Evolutionary conservation across 64 coral and sea anemone species (phyloP).

Genomic region (Montipora foliosa): DNA sequence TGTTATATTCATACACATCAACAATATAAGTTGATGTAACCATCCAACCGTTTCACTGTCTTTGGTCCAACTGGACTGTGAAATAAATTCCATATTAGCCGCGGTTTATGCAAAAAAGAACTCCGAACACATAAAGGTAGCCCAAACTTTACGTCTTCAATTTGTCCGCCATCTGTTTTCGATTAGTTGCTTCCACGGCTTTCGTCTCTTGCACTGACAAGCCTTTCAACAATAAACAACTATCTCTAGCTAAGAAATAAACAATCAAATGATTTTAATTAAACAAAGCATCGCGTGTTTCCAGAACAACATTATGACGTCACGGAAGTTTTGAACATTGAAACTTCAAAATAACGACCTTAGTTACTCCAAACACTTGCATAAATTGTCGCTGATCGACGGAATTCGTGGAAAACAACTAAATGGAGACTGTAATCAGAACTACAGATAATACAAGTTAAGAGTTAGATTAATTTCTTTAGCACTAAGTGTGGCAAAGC

Average conservation of each 20-base stretch:
- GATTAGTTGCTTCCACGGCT: too few species aligned
- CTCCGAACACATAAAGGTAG: too few species aligned
- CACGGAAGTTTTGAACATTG: background rate
- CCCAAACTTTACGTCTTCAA: too few species aligned
- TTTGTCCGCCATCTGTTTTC: too few species aligned
- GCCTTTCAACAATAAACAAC: too few species aligned
- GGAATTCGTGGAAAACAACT: background rate
- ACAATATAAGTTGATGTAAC: too few species aligned
- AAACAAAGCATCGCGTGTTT: background rate
- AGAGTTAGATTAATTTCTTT: background rate
- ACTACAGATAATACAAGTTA: background rate
- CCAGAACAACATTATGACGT: constrained; percentile 26
- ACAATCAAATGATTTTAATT: background rate
- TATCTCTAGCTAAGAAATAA: background rate
- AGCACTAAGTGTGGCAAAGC: background rate
- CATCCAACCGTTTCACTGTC: too few species aligned
- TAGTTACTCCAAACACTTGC: background rate
- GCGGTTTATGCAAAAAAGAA: too few species aligned
- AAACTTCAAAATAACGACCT: background rate
- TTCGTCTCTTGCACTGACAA: too few species aligned
- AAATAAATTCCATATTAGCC: too few species aligned
- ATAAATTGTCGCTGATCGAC: background rate
- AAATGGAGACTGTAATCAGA: background rate
- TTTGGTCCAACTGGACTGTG: too few species aligned
- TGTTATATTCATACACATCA: too few species aligned